phyloP scores from a whole-genome alignment of 1,140 invertebrate genomes.

The Apocrypta bakeri region DNA sequence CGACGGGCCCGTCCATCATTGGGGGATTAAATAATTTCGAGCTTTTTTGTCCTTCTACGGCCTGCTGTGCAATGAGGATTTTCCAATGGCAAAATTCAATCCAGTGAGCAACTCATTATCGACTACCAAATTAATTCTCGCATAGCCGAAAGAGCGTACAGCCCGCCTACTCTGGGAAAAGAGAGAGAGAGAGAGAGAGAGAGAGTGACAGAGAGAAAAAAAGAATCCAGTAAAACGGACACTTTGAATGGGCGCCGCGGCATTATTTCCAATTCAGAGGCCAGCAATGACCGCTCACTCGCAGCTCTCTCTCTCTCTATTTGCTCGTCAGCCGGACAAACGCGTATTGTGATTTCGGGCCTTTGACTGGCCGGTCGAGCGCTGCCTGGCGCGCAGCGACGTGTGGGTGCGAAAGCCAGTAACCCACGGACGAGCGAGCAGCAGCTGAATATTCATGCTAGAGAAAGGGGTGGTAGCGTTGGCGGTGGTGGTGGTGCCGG shows the following conservation, averaged over 20 bases:
- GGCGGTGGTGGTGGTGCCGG: background rate
- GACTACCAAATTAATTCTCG: constrained; percentile 34
- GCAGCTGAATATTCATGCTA: constrained; percentile 71
- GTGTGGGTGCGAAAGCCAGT: constrained; percentile 23
- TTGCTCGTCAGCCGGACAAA: constrained; percentile 66
- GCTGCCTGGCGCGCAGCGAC: background rate
- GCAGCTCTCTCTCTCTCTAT: constrained; percentile 15
- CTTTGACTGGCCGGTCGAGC: constrained; percentile 65
- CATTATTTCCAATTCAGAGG: constrained; percentile 47
- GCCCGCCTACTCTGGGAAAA: background rate
- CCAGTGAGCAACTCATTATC: constrained; percentile 8
- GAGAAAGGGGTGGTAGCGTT: background rate
- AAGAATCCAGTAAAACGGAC: constrained; percentile 37
- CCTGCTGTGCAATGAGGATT: background rate
- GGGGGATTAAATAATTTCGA: constrained; percentile 70
- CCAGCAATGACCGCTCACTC: constrained; percentile 22
- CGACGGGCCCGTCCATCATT: constrained; percentile 76
- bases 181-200: background rate
- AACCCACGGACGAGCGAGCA: constrained; percentile 30
- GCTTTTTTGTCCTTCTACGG: background rate
- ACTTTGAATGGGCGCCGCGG: constrained; percentile 45
- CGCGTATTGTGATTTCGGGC: constrained; percentile 73
- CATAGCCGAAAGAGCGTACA: background rate
- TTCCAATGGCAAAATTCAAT: background rate
- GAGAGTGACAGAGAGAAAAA: background rate